Evolutionary conservation across 2,888 invertebrate species (phyloP).

Genomic region (Anodontia alba): DNA sequence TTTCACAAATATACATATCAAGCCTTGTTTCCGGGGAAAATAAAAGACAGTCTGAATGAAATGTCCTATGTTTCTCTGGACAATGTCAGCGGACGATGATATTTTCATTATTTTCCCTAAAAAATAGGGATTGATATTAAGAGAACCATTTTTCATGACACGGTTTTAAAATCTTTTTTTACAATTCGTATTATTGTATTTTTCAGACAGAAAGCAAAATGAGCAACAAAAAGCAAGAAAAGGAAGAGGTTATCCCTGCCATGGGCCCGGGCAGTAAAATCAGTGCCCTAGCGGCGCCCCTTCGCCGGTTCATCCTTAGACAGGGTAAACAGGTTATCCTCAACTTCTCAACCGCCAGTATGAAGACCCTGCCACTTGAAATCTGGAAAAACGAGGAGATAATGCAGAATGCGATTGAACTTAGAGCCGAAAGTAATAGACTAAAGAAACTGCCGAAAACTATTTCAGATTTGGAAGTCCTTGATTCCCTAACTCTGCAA

Average conservation of each 20-base stretch:
- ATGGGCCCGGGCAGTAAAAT: conserved; percentile 84
- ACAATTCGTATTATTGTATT: not conserved
- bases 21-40: too few species aligned
- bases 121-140: too few species aligned
- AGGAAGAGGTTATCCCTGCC: conserved; percentile 79
- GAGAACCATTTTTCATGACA: too few species aligned
- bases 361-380: conserved; percentile 78
- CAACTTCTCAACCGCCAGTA: conserved; percentile 73
- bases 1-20: too few species aligned
- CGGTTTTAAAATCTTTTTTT: too few species aligned
- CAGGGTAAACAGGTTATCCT: conserved; percentile 69
- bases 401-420: conserved; percentile 64
- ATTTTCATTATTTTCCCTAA: too few species aligned
- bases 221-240: conserved; percentile 79
- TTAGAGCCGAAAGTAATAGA: conserved; percentile 80
- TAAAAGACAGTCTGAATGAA: too few species aligned
- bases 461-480: conserved; percentile 72
- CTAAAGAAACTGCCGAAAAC: conserved; percentile 81
- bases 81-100: too few species aligned
- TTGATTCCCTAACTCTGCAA: conserved; percentile 72
- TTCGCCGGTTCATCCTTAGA: conserved; percentile 71
- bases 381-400: conserved; percentile 82
- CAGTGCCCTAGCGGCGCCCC: conserved; percentile 75
- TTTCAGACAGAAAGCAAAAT: conserved; percentile 31
- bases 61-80: too few species aligned